A percentile compares a stretch with the other conserved stretches of the same genome.
phyloP scores from a whole-genome alignment of 2,888 invertebrate species.

The Mythimna impura region DNA sequence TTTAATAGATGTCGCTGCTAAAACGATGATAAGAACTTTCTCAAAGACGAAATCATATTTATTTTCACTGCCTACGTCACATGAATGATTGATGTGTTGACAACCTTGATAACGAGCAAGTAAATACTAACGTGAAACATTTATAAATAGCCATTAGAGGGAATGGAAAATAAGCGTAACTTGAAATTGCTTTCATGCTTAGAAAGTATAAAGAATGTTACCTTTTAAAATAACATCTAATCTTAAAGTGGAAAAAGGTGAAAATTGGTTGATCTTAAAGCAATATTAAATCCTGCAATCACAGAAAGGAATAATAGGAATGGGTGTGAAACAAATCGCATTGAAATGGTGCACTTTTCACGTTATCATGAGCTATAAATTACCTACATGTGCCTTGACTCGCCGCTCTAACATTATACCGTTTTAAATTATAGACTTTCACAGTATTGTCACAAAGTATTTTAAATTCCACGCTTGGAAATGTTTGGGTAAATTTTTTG shows the following conservation, averaged over 20 bases:
- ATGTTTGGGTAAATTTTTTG: background rate
- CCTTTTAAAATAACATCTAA: constrained; percentile 20
- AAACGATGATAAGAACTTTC: background rate
- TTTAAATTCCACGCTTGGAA: constrained; percentile 25
- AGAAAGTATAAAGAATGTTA: constrained; percentile 2
- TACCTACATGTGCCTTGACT: constrained; percentile 37
- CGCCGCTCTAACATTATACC: constrained; percentile 26
- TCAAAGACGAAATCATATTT: constrained; percentile 23
- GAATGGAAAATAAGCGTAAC: constrained; percentile 26
- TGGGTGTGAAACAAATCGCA: constrained; percentile 55
- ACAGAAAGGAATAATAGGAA: constrained; percentile 47
- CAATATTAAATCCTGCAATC: constrained; percentile 27
- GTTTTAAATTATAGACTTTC: constrained; percentile 47
- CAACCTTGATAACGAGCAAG: constrained; percentile 53
- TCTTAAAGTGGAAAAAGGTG: constrained; percentile 8
- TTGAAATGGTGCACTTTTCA: constrained; percentile 61
- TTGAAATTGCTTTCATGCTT: constrained; percentile 31
- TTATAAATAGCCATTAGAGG: constrained; percentile 45
- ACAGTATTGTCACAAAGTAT: constrained; percentile 27
- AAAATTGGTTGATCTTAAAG: constrained; percentile 12
- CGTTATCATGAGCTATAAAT: constrained; percentile 64
- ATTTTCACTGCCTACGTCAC: constrained; percentile 30
- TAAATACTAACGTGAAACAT: constrained; percentile 50
- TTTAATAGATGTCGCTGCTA: constrained; percentile 42
- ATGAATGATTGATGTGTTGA: constrained; percentile 53